Conservation (phyloP, 2,888 invertebrate species). For the Syrista parreyssii region DNA sequence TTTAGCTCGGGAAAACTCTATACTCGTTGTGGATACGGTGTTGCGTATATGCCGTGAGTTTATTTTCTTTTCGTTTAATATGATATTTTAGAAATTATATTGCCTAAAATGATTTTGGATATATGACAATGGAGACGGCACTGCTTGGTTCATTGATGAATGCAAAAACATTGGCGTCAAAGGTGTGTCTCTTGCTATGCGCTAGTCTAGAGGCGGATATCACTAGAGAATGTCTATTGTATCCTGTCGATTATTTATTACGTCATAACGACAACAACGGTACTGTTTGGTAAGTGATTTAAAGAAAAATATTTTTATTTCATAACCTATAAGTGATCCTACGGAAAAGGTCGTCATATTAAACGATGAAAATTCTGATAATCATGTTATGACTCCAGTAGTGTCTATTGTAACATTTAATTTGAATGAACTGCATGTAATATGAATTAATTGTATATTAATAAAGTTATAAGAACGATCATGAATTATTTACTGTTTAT, state of each 20-base stretch:
- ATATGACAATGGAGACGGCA: conserved; percentile 19
- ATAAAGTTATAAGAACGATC: too few relatives aligned
- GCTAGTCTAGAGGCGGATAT: conserved; percentile 36
- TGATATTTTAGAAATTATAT: not conserved
- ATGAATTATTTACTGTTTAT: too few relatives aligned
- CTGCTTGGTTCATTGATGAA: conserved; percentile 29
- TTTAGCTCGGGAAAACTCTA: not conserved
- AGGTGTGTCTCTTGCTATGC: conserved; percentile 35
- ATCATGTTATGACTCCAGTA: too few relatives aligned
- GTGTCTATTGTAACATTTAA: too few relatives aligned
- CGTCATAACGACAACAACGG: conserved; percentile 13
- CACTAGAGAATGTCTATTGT: conserved; percentile 40
- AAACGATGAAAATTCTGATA: too few relatives aligned
- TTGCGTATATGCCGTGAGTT: not conserved
- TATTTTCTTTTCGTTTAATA: not conserved
- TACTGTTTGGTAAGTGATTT: too few relatives aligned
- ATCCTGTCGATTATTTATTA: conserved; percentile 19
- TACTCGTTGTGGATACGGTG: not conserved
- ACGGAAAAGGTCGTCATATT: too few relatives aligned
- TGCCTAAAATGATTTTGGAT: not conserved
- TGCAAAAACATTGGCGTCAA: conserved; percentile 21
- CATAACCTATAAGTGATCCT: too few relatives aligned
- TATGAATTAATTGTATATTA: too few relatives aligned
- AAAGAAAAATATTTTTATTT: too few relatives aligned
- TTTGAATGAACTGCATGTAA: too few relatives aligned